phyloP scores from a whole-genome alignment of 2,113 vertebrate genomes.

The Brachypodius melanocephalos region DNA sequence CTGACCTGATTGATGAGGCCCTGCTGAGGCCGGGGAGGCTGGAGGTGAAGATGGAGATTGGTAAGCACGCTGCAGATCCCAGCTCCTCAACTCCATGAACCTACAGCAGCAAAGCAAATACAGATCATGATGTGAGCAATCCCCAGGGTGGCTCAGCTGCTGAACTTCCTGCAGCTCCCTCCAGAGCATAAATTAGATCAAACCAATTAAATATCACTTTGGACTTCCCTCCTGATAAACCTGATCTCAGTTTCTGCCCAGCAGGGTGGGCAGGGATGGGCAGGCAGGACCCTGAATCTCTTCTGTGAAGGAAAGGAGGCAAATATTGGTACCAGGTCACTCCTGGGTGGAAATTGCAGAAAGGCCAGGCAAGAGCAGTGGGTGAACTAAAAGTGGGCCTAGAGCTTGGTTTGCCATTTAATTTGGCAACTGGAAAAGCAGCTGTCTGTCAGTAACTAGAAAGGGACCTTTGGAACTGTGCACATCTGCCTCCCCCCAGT shows the following conservation, averaged over 20 bases:
- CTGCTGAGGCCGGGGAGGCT: conserved; percentile 90
- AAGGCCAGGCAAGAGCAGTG: too few species aligned
- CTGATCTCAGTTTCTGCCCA: not conserved
- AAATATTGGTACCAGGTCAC: not conserved
- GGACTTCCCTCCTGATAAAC: not conserved
- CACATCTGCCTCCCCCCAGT: not conserved
- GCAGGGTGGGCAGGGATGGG: not conserved
- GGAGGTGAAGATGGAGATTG: conserved; percentile 99
- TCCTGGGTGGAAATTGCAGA: not conserved
- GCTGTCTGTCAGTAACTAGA: not conserved
- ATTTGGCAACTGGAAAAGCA: not conserved
- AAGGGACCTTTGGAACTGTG: not conserved
- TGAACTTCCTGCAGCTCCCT: not conserved
- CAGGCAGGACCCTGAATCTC: not conserved
- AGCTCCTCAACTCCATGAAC: not conserved
- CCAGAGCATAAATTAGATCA: not conserved
- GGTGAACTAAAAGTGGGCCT: not conserved
- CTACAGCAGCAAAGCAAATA: not conserved
- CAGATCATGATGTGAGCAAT: not conserved
- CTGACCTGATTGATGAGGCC: conserved; percentile 96
- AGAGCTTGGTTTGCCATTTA: not conserved
- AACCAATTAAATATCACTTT: not conserved
- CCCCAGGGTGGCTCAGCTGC: not conserved
- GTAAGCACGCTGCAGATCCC: conserved; percentile 66
- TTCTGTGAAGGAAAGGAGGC: not conserved